Base-by-base conservation (phyloP, 2,888 invertebrate species). In the Temnothorax ravouxi region DNA sequence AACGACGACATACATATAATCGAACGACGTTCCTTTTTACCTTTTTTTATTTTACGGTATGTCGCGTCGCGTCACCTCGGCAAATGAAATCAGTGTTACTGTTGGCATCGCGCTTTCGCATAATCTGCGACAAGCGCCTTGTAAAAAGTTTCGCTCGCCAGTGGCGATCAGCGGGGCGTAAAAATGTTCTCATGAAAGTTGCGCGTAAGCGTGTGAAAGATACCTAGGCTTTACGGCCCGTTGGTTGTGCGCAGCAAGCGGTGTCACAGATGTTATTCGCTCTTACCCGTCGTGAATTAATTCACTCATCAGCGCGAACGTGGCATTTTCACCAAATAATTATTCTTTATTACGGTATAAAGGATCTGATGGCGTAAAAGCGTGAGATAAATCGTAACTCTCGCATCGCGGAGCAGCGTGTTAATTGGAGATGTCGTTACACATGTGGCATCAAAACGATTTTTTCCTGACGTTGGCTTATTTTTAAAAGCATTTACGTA, bases 111-210 rank as follows among this genome's bases (percentile, higher is more conserved):
- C 25, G 25, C 38, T 61, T 44, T 44, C 15, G n/a, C 74, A 52
- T 74, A 80, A 80, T 74, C 74, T 62, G 18, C 47, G 29, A 71
- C 59, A 71, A 71, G 71, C 47, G 61, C 13, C 38, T 44, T 47
- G 44, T 38, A 50, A 62, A 81, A 72, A 80, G 50, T 62, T n/a
- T 74, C 25, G 18, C 29, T 56, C 18, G 38, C 50, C 41, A 61
- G 13, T 59, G 21, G 21, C 21, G 29, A 74, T 81, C 29, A 62
- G 21, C 8, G 44, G 8, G 3, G 59, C n/a, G 50, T 61, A 74
- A 74, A 74, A 81, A 81, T 81, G 25, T 59, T 5, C 50, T 64
- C 77, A 50, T 66, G 29, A 77, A 83, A 59, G 69, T 56, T 25
- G 44, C 41, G 25, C 18, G 44, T 34, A 6, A 72, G 67, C 5